These are phyloP conservation scores for Aurelia aurita complex sp. Pacific DNA, from an alignment of 30 jellyfish, hydroid and myxozoan species.

Conservation along the genomic window DNA sequence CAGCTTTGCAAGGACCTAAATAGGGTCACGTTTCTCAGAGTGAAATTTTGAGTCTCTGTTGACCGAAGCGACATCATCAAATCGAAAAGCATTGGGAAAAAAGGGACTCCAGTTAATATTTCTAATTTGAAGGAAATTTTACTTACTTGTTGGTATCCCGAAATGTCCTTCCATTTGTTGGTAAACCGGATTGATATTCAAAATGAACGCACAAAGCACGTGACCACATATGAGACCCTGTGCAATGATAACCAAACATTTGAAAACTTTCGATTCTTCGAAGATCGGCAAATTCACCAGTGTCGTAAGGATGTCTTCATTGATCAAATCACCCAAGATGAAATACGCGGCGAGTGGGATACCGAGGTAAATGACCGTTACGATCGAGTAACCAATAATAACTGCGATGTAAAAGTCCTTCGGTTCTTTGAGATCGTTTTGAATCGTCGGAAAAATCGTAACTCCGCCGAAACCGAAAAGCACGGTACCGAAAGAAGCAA, in stretches of 20 bases:
- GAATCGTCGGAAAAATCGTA: constrained; percentile 94
- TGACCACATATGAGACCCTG: constrained; percentile 94
- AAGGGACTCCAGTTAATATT: not conserved
- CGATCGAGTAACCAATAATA: constrained; percentile 84
- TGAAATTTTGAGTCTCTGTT: no score
- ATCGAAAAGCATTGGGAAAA: no score
- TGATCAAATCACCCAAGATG: constrained; percentile 79
- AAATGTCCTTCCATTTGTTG: constrained; percentile 92
- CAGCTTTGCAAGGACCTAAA: no score
- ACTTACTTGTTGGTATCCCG: constrained; percentile 93
- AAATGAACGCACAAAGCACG: constrained; percentile 88
- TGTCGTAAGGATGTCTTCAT: constrained; percentile 89
- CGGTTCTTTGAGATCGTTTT: constrained; percentile 90
- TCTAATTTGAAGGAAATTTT: not conserved
- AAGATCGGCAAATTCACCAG: constrained; percentile 67
- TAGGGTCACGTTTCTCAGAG: no score
- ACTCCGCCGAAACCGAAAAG: constrained; percentile 97
- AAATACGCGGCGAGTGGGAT: constrained; percentile 81
- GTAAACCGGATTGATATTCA: constrained; percentile 90
- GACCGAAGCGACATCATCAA: no score
- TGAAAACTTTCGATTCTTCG: constrained; percentile 71
- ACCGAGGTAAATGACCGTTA: constrained; percentile 67
- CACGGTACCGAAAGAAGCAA: constrained; percentile 95
- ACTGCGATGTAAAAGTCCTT: constrained; percentile 93
- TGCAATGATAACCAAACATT: constrained; percentile 70